Conservation (phyloP, 2,888 invertebrate genomes). For the Epirrita christyi region DNA sequence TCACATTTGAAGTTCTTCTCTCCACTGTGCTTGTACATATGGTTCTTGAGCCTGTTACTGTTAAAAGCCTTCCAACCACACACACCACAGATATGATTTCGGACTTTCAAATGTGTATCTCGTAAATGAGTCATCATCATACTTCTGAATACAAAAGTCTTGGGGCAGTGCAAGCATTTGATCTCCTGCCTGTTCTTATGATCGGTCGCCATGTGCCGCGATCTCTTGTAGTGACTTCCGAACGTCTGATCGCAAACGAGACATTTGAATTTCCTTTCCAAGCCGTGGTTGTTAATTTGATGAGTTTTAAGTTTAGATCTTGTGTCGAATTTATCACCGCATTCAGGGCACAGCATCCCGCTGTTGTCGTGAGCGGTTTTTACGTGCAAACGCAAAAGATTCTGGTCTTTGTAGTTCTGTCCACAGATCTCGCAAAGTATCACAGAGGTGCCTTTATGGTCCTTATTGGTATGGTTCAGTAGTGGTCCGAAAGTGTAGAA, state of each 20-base stretch:
- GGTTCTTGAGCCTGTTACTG: constrained; percentile 78
- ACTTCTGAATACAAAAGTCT: constrained; percentile 73
- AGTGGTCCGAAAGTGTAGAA: constrained; percentile 75
- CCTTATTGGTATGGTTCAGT: constrained; percentile 73
- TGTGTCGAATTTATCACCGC: constrained; percentile 77
- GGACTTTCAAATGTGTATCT: constrained; percentile 71
- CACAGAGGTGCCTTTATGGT: constrained; percentile 72
- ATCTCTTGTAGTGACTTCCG: constrained; percentile 70
- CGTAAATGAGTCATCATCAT: constrained; percentile 79
- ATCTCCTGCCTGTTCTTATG: constrained; percentile 71
- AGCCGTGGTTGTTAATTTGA: constrained; percentile 68
- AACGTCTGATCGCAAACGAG: constrained; percentile 70
- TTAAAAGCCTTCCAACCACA: constrained; percentile 77
- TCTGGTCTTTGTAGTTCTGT: constrained; percentile 71
- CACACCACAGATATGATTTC: constrained; percentile 69
- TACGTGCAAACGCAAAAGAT: constrained; percentile 62
- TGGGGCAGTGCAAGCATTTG: constrained; percentile 75
- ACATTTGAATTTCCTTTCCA: constrained; percentile 82
- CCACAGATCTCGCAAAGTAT: constrained; percentile 76
- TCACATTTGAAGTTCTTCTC: constrained; percentile 79
- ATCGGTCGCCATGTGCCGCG: constrained; percentile 71
- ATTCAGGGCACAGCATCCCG: constrained; percentile 67
- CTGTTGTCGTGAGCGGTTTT: constrained; percentile 70
- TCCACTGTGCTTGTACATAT: constrained; percentile 78
- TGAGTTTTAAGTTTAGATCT: constrained; percentile 79